Evolutionary conservation across 1,140 invertebrate species (phyloP).

Genomic region (Anadara kagoshimensis): DNA sequence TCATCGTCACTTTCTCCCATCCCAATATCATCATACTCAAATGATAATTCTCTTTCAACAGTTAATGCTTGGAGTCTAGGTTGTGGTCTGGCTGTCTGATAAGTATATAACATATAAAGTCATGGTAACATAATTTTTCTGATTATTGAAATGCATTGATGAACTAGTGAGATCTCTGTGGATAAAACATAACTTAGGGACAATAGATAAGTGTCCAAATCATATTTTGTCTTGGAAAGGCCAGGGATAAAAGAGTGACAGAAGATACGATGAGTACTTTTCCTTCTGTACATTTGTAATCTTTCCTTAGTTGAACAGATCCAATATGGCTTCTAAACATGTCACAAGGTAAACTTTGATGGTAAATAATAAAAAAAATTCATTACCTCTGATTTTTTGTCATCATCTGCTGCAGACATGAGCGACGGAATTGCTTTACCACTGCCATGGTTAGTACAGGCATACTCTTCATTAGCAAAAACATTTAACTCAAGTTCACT

Average conservation of each 20-base stretch:
- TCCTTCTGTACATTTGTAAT: too few species aligned
- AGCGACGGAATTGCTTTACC: conserved; percentile 54
- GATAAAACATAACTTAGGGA: too few species aligned
- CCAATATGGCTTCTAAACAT: too few species aligned
- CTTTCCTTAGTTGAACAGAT: too few species aligned
- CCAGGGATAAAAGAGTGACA: background rate
- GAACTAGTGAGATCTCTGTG: too few species aligned
- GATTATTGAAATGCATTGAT: too few species aligned
- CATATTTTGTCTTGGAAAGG: too few species aligned
- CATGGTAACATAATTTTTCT: too few species aligned
- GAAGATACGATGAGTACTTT: background rate
- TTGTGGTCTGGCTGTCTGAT: conserved; percentile 42
- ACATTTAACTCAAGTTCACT: conserved; percentile 65
- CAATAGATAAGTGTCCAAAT: too few species aligned
- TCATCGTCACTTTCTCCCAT: conserved; percentile 70
- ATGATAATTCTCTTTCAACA: conserved; percentile 63
- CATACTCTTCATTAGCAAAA: conserved; percentile 68
- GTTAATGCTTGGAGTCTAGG: conserved; percentile 65
- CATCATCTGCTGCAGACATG: conserved; percentile 51
- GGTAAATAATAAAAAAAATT: conserved; percentile 2
- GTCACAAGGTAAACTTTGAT: too few species aligned
- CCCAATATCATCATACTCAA: conserved; percentile 58
- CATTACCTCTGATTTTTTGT: conserved; percentile 50
- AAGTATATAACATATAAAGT: too few species aligned
- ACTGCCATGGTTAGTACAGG: conserved; percentile 50